Evolutionary conservation across 2,113 vertebrate genomes (phyloP), one percentile per base, ranked within the genome.

Genomic region (Notothenia coriiceps): DNA sequence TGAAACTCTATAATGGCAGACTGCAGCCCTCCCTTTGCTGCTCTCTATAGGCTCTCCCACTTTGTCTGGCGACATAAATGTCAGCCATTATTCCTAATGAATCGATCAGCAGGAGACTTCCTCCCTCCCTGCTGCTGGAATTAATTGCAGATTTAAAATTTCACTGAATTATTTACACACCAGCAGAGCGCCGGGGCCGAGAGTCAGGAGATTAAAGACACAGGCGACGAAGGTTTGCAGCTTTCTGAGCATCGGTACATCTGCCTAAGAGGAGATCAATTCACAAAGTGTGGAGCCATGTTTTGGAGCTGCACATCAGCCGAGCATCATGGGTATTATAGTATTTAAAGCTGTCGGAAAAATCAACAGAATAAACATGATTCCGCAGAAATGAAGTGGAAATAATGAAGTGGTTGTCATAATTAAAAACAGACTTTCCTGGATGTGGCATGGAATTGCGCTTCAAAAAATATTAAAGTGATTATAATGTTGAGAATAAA

Each of bases 81-180:
- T 94, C 94, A 95, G 71, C 80, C 85, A 89, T 90, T 92, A 92
- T 94, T 87, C 91, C 89, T 94, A 92, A 94, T 93, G 86, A 92
- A 91, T 82, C 33, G 70, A 88, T 87, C 91, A 88, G 86, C 82
- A 18, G 82, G 90, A 79, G 88, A 80, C 82, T 83, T 93, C 93
- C 91, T 88, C 76, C 86, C 74, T 80, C 83, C 95, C 95, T 70
- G 90, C 93, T 90, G 93, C 52, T 91, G 4, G 1, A 78, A 77
- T 93, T 95, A 95, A 95, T 94, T 94, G 88, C 81, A 60, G 83
- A 72, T 88, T 93, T 94, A 88, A 94, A 92, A 87, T 83, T 72
- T 68, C 83, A 82, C 90, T 95, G 79, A 94, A 95, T 95, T 94
- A 95, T 95, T 95, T 90, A 95, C 84, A 85, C 75, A 59, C 70